Percentiles rank a stretch among this genome's conserved stretches.
These are phyloP conservation scores for Intellagama lesueurii DNA, from an alignment of 2,797 vertebrate genomes.

Conservation along the genomic window DNA sequence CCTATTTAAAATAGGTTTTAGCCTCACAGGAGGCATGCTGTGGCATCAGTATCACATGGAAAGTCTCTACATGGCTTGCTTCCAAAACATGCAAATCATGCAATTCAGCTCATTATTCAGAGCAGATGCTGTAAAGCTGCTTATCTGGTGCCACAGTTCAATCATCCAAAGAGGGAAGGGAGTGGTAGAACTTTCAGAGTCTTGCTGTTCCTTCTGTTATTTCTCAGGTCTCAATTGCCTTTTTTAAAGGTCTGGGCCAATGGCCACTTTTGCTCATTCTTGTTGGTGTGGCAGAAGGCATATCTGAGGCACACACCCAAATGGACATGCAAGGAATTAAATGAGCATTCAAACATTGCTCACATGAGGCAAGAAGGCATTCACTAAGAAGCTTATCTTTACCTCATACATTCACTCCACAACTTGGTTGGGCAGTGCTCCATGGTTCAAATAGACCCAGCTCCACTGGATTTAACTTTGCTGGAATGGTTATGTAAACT, in stretches of 20 bases:
- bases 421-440: no score
- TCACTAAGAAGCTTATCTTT: no score
- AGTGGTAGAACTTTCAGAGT: not conserved
- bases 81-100: not conserved
- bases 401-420: no score
- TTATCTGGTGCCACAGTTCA: not conserved
- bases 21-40: not conserved
- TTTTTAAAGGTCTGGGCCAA: no score
- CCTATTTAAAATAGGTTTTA: slow-evolving; percentile 7
- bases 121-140: not conserved
- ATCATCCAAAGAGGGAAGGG: not conserved
- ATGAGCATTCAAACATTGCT: no score
- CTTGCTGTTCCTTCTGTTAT: not conserved
- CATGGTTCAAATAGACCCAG: no score
- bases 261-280: no score
- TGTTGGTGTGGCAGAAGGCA: no score
- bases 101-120: not conserved
- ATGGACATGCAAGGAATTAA: no score
- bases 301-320: no score
- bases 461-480: not conserved
- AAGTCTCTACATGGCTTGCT: not conserved
- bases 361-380: no score
- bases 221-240: not conserved
- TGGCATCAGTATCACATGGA: not conserved
- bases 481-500: not conserved